Evolutionary conservation across 2,888 invertebrate species (phyloP), one percentile per base, ranked within the genome.

Genomic region (Sisyra nigra): DNA sequence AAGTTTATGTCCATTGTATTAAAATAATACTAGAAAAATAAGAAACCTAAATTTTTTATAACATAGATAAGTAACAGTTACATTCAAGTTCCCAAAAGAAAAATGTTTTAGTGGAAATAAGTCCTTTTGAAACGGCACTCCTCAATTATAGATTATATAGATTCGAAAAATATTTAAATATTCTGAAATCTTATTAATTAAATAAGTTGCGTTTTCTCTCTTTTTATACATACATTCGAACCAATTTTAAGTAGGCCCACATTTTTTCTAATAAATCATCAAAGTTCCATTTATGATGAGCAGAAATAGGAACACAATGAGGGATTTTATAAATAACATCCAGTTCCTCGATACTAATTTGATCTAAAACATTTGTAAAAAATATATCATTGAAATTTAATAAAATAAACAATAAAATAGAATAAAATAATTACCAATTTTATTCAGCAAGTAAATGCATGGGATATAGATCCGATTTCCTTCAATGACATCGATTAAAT

Each of bases 281-380:
- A 60, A 98, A 99, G 64, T 98, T 98, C 98, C 98, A 99, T 58
- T 87, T 87, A 65, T 98, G 96, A 67, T 99, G 97, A 14, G 98
- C 98, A 17, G 97, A 98, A 53, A 99, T 96, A 1, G 98, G 98
- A n/a, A 99, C 97, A 59, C 94, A 94, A 63, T 99, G 98, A 0
- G 98, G 98, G 55, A 98, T 93, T 69, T 93, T 93, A 67, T 97
- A 98, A 55, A 99, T 97, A 19, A 98, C 84, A 56, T 98, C 98
- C 57, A 91, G 62, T 64, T 98, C 98, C 71, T 96, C 87, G 58
- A 89, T 86, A 60, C 86, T 87, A 58, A 91, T 91, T 69, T 91
- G 89, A 78, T 91, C 89, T 81, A 62, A 45, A 61, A 59, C 24
- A 40, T 48, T 44, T 45, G 9, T 38, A 39, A 33, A 18, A 46